Conservation (phyloP, 2,888 invertebrate species). For the Coecobrya sp. region DNA sequence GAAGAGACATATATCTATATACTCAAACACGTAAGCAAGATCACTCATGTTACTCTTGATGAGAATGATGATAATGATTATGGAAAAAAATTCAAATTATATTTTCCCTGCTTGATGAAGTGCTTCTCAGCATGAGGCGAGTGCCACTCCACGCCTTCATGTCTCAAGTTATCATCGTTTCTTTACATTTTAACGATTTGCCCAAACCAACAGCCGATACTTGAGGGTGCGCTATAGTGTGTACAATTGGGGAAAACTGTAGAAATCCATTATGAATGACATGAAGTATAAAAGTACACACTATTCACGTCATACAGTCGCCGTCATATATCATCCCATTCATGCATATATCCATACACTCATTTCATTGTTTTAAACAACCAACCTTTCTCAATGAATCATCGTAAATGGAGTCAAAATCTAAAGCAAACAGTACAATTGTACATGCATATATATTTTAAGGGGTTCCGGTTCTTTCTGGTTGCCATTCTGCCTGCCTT, state of each 20-base stretch:
- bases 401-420: constrained; percentile 60
- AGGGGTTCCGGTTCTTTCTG: constrained; percentile 37
- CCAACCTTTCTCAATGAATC: constrained; percentile 29
- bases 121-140: constrained; percentile 78
- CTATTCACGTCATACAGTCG: not conserved
- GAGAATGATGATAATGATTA: constrained; percentile 60
- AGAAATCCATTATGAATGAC: constrained; percentile 68
- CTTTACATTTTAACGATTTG: constrained; percentile 50
- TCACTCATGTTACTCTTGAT: constrained; percentile 49
- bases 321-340: not conserved
- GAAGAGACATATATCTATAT: constrained; percentile 25
- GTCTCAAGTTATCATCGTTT: constrained; percentile 76
- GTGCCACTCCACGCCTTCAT: constrained; percentile 79
- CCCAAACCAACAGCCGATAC: constrained; percentile 15
- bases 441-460: constrained; percentile 13
- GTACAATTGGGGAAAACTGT: constrained; percentile 60
- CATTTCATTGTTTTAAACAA: constrained; percentile 45
- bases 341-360: not conserved
- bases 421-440: constrained; percentile 64
- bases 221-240: not conserved
- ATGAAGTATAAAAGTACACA: constrained; percentile 33
- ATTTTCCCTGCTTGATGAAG: constrained; percentile 80
- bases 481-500: constrained; percentile 47
- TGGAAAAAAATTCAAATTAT: constrained; percentile 79
- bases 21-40: constrained; percentile 37